These are phyloP conservation scores for Chorisops tibialis DNA, from an alignment of 2,888 invertebrate genomes.

Conservation along the genomic window DNA sequence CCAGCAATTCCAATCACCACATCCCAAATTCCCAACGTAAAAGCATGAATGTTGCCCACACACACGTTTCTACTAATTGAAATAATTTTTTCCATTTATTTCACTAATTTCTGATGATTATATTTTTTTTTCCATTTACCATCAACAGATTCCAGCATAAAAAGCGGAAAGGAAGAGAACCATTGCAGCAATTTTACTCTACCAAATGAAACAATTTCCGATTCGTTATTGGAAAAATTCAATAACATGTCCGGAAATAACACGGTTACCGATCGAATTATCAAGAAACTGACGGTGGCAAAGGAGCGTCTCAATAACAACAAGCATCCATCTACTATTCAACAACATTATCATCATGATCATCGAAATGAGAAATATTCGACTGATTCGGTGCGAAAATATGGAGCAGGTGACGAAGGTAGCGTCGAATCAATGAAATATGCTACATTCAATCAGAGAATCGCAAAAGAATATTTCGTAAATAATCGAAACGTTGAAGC, in stretches of 20 bases:
- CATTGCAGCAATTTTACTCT: constrained; percentile 39
- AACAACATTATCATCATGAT: not conserved
- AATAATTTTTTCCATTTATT: not conserved
- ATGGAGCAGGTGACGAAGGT: no score
- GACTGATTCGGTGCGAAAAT: not conserved
- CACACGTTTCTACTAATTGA: not conserved
- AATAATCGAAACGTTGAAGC: constrained; percentile 21
- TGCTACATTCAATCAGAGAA: constrained; percentile 22
- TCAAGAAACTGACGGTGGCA: constrained; percentile 33
- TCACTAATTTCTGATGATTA: not conserved
- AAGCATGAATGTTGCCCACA: no score
- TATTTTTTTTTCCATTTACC: not conserved
- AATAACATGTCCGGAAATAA: constrained; percentile 63
- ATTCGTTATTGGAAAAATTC: constrained; percentile 66
- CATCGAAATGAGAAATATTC: constrained; percentile 2
- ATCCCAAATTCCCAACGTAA: no score
- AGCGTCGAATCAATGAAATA: constrained; percentile 19
- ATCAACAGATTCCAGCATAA: constrained; percentile 35
- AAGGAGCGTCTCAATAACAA: constrained; percentile 31
- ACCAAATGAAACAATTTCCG: constrained; percentile 57
- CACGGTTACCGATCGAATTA: constrained; percentile 32
- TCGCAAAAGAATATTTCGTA: constrained; percentile 19
- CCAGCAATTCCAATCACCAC: no score
- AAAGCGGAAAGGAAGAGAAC: constrained; percentile 26
- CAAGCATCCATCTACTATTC: not conserved